Evolutionary conservation across 2,888 invertebrate genomes (phyloP).

Genomic region (Ephialtes manifestator): DNA sequence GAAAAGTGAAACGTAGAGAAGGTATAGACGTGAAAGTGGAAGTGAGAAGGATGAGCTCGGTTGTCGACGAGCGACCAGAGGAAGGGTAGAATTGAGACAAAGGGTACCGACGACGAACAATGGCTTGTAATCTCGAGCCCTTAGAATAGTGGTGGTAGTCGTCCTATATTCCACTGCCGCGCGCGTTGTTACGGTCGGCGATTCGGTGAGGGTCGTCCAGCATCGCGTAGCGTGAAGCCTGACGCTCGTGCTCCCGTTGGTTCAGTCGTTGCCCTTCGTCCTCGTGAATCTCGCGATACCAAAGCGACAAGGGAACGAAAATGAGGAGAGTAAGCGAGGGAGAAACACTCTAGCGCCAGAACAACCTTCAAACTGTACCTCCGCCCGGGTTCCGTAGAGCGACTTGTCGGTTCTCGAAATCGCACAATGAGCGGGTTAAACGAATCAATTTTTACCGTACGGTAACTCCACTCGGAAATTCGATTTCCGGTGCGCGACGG

Average conservation of each 20-base stretch:
- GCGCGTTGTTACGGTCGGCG: slow-evolving; percentile 64
- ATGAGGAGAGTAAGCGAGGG: slow-evolving; percentile 7
- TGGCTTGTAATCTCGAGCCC: slow-evolving; percentile 85
- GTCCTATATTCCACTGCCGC: slow-evolving; percentile 31
- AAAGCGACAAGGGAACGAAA: slow-evolving; percentile 21
- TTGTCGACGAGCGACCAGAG: slow-evolving; percentile 54
- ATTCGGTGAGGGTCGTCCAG: slow-evolving; percentile 70
- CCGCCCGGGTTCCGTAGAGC: slow-evolving; percentile 35
- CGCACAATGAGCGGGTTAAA: slow-evolving; percentile 82
- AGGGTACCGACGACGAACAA: slow-evolving; percentile 83
- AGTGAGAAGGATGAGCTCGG: slow-evolving; percentile 53
- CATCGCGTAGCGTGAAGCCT: slow-evolving; percentile 56
- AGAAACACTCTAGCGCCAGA: slow-evolving; percentile 17
- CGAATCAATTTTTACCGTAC: slow-evolving; percentile 83
- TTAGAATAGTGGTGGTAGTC: slow-evolving; percentile 77
- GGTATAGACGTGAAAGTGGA: slow-evolving; percentile 24
- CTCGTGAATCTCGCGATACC: slow-evolving; percentile 41
- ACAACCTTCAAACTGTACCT: neutral
- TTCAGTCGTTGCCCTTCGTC: slow-evolving; percentile 55
- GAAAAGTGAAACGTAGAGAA: slow-evolving; percentile 46
- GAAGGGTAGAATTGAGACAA: slow-evolving; percentile 84
- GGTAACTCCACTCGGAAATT: slow-evolving; percentile 79
- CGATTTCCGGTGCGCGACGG: slow-evolving; percentile 77
- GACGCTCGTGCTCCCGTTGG: slow-evolving; percentile 69
- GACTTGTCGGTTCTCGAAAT: slow-evolving; percentile 75